Base-by-base conservation (phyloP, 92 coral and sea anemone genomes). In the Porites divaricata region DNA sequence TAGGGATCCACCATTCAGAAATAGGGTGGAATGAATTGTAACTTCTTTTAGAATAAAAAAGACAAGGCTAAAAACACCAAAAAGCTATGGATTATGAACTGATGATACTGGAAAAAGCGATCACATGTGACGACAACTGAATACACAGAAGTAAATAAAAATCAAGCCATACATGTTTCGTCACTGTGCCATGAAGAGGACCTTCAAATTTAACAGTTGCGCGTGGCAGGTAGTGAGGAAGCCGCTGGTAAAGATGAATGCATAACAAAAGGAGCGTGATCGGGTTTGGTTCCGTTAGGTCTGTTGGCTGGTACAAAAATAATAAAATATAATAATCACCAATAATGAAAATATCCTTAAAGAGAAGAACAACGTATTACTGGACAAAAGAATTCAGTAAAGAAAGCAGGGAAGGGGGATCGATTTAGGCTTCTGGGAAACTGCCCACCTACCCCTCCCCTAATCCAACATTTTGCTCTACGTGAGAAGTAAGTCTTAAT, bases 191-290 rank as follows among this genome's bases (percentile, higher is more conserved):
- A 79, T 96, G 98, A 2, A 96, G 96, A 23, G 95, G 94, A 24
- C 99, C 98, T 70, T 95, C 94, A 85, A 96, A 96, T 57, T 90
- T 91, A 12, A 94, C 98, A 22, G 95, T 90, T 22, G 96, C 86
- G 78, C 99, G 94, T 26, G 99, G 99, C 21, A 96, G 87, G 68
- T 96, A 96, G 79, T 96, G 99, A n/a, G 98, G 99, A 41, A 96
- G 87, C 70, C 98, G 97, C 67, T 90, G 98, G 62, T 96, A 96
- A n/a, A 96, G 92, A 85, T 96, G 98, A 23, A 96, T 88, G 79
- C 98, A 94, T 67, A 96, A 80, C 81, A 96, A 83, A 41, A 96
- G 56, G 22, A 96, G 82, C 57, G 95, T 79, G 79, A 96, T 89
- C 1, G 98, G 94, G 82, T 96, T 96, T 0, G 99, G 98, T 70